Percentiles rank a stretch among this genome's conserved stretches.
These are phyloP conservation scores for Neomicropteryx cornuta DNA, from an alignment of 1,140 invertebrate species.

Conservation along the genomic window DNA sequence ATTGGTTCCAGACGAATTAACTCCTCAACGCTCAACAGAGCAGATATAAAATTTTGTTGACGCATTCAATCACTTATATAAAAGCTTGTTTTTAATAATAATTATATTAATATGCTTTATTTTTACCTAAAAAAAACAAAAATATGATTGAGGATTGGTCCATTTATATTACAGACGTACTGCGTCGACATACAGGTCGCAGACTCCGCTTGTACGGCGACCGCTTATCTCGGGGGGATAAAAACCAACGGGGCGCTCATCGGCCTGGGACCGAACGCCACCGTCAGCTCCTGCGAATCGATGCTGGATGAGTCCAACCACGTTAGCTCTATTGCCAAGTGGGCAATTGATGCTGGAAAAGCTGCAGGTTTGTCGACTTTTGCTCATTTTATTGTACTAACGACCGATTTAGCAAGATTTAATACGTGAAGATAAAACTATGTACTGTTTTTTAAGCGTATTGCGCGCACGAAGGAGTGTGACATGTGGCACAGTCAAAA, in stretches of 20 bases:
- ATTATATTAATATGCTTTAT: too few relatives aligned
- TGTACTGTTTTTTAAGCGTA: too few relatives aligned
- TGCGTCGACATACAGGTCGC: conserved; percentile 59
- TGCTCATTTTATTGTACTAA: neutral
- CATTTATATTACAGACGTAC: conserved; percentile 57
- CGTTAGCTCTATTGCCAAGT: conserved; percentile 56
- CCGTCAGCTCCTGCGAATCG: conserved; percentile 21
- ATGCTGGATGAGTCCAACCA: conserved; percentile 34
- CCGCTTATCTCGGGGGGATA: conserved; percentile 52
- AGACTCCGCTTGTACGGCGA: conserved; percentile 62
- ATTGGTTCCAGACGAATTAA: too few relatives aligned
- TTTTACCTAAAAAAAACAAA: too few relatives aligned
- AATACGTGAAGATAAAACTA: neutral
- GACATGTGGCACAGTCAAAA: too few relatives aligned
- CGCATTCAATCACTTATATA: too few relatives aligned
- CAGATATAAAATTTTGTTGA: too few relatives aligned
- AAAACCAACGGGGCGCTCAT: conserved; percentile 46
- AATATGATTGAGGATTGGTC: too few relatives aligned
- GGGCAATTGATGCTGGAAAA: conserved; percentile 57
- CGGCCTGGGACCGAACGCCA: conserved; percentile 38
- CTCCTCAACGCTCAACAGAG: too few relatives aligned
- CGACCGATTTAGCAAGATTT: conserved; percentile 3
- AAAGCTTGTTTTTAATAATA: too few relatives aligned
- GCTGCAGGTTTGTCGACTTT: conserved; percentile 18
- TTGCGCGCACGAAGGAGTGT: too few relatives aligned